Base-by-base conservation (phyloP, 2,888 invertebrate genomes). In the Pristionchus japonicus region DNA sequence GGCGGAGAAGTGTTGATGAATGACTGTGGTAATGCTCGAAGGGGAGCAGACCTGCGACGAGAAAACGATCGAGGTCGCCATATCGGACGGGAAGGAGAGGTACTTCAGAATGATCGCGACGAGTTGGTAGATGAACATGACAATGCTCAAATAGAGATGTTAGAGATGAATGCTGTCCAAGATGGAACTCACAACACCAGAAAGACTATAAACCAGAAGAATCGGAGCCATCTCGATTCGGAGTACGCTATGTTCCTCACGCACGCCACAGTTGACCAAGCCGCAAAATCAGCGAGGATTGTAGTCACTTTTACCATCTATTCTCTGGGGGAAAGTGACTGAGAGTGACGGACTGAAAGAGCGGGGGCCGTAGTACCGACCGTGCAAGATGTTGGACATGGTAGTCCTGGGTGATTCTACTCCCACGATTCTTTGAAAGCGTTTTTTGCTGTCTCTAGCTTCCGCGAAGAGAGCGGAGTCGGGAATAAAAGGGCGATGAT, bases 171-270 rank as follows among this genome's bases (percentile, higher is more conserved):
- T 6, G 17, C 52, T 52, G 17, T 52, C 11, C 7, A 17, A 17
- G 17, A 52, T 6, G 52, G 3, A 47, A 80, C 84, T 84, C 37
- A 84, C 84, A 84, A 34, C 27, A 57, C 13, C 1, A 57, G 20
- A 40, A 84, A 84, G 34, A 84, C n/a, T 3, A 57, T 9, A n/a
- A 31, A 34, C 84, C 84, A 84, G 84, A 84, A 57, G 31, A 84
- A 23, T 20, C 84, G 4, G 11, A 84, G 17, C 20, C 17, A 31
- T 57, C n/a, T 84, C 61, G 57, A 20, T 20, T 52, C 57, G 13
- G 84, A 31, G 31, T 27, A 15, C 11, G 84, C 84, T 3, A 84
- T 13, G 23, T 84, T 52, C 49, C 84, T 27, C 34, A 84, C 40
- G n/a, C 84, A 84, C 9, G 64, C 64, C 17, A 84, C 84, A 2